Percentiles rank a stretch among this genome's conserved stretches.
Evolutionary conservation across 2,797 vertebrate genomes (phyloP).

Genomic region (Sebastes itinus): DNA sequence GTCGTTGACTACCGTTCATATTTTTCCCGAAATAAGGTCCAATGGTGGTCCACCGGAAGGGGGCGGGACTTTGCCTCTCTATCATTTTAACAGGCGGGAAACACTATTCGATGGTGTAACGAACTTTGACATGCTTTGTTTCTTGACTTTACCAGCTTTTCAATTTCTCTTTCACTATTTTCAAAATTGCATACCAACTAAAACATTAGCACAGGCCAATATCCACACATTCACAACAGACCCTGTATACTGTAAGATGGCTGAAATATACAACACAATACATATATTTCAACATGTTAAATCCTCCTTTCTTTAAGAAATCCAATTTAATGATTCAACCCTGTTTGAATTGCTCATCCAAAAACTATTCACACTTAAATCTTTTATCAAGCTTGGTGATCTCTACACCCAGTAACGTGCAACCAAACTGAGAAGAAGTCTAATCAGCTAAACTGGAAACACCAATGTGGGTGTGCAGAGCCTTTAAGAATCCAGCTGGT

Average conservation of each 20-base stretch:
- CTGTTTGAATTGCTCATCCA: too few relatives aligned
- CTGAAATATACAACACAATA: neutral
- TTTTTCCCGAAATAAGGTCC: neutral
- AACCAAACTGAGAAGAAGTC: neutral
- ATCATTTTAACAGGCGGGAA: too few relatives aligned
- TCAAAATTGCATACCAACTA: neutral
- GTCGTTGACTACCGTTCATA: neutral
- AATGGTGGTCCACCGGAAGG: neutral
- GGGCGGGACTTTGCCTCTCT: neutral
- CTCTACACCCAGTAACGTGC: neutral
- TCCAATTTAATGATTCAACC: too few relatives aligned
- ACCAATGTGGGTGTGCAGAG: neutral
- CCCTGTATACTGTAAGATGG: accelerated
- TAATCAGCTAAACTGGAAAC: neutral
- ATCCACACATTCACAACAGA: neutral
- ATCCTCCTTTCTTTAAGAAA: too few relatives aligned
- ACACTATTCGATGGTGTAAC: too few relatives aligned
- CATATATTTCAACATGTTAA: too few relatives aligned
- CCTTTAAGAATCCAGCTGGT: neutral
- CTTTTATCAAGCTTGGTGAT: neutral
- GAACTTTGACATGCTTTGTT: too few relatives aligned
- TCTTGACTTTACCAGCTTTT: too few relatives aligned
- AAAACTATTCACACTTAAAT: neutral
- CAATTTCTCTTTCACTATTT: neutral
- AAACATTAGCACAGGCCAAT: neutral